These are phyloP conservation scores for Poecilia velifera DNA, from an alignment of 2,797 vertebrate genomes.

Conservation along the genomic window DNA sequence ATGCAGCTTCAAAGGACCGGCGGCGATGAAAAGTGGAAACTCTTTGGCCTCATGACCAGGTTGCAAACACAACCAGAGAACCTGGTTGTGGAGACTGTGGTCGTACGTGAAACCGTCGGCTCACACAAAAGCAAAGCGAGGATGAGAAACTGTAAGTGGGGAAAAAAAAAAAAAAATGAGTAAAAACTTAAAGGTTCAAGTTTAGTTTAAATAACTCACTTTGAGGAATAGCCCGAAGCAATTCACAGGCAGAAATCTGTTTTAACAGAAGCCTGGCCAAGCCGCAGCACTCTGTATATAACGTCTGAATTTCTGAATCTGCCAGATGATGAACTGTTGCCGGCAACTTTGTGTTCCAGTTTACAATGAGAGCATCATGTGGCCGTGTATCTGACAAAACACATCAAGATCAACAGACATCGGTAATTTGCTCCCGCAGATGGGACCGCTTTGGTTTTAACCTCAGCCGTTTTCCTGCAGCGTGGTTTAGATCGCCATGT, in stretches of 20 bases:
- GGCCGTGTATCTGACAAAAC: conserved; percentile 14
- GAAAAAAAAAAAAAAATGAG: neutral
- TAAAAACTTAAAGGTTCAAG: neutral
- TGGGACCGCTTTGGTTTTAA: conserved; percentile 14
- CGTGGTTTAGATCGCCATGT: neutral
- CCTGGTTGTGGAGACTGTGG: neutral
- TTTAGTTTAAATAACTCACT: neutral
- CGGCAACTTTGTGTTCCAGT: conserved; percentile 10
- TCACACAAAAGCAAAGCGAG: neutral
- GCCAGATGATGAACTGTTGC: neutral
- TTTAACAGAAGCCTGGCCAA: neutral
- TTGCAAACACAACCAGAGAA: neutral
- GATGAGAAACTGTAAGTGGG: neutral
- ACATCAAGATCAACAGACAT: conserved; percentile 16
- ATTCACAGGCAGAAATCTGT: neutral
- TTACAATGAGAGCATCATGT: conserved; percentile 1
- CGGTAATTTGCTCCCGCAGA: conserved; percentile 26
- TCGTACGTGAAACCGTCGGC: neutral
- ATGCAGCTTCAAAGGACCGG: conserved; percentile 21
- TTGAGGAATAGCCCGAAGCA: neutral
- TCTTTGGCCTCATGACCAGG: neutral
- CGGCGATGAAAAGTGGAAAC: conserved; percentile 1
- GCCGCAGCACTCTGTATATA: neutral
- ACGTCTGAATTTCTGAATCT: neutral
- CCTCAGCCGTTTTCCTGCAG: neutral